Percentiles rank a stretch among this genome's conserved stretches.
These are phyloP conservation scores for Notamacropus eugenii DNA, from an alignment of 2,797 vertebrate genomes.

Conservation along the genomic window DNA sequence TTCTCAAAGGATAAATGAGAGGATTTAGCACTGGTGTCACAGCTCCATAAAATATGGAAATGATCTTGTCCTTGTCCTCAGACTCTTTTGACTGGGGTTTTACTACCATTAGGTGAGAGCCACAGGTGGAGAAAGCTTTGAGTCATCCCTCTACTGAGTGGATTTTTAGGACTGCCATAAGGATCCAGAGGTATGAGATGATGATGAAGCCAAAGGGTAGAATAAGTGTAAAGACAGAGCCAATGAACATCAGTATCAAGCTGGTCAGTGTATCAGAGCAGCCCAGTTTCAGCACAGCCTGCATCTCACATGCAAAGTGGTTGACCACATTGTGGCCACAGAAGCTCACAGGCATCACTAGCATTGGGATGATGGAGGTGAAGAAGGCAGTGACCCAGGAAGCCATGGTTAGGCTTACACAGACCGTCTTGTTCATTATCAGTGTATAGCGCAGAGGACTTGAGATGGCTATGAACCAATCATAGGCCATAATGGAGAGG, in stretches of 20 bases:
- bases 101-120: conserved; percentile 64
- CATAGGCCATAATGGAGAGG: background rate
- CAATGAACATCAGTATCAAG: background rate
- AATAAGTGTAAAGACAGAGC: background rate
- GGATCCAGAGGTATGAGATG: conserved; percentile 65
- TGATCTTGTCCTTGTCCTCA: conserved; percentile 64
- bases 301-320: background rate
- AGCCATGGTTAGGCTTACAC: background rate
- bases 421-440: background rate
- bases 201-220: conserved; percentile 35
- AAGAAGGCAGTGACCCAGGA: background rate
- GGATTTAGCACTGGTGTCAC: conserved; percentile 71
- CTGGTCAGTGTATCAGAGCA: background rate
- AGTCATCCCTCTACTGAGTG: conserved; percentile 51
- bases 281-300: background rate
- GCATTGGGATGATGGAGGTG: background rate
- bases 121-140: conserved; percentile 70
- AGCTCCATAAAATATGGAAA: conserved; percentile 66
- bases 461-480: background rate
- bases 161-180: conserved; percentile 63
- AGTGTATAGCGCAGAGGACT: background rate
- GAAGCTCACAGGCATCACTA: background rate
- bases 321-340: background rate
- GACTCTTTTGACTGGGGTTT: conserved; percentile 61
- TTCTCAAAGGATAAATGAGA: conserved; percentile 70